Conservation (phyloP, 2,113 vertebrate species). For the Python bivittatus region DNA sequence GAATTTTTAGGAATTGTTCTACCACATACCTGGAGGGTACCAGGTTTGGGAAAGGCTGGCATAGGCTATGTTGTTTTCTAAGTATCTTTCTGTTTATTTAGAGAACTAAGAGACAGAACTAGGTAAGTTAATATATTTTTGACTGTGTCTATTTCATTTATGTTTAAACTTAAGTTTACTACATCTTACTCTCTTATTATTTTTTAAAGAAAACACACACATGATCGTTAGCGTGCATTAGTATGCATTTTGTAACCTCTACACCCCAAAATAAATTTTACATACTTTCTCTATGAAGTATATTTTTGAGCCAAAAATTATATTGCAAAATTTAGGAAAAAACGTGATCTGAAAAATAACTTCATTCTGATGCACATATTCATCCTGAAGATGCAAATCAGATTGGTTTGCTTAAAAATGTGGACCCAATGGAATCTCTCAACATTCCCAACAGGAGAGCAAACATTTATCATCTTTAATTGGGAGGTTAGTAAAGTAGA, state of each 20-base stretch:
- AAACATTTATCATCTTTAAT: conserved; percentile 10
- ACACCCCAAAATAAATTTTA: neutral
- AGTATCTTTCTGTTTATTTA: neutral
- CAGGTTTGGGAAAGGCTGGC: no score
- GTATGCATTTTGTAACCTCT: neutral
- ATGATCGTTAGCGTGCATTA: no score
- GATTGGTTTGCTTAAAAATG: neutral
- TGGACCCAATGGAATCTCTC: neutral
- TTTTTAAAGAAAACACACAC: no score
- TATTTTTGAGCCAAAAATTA: neutral
- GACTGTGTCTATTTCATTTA: neutral
- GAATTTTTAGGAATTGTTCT: no score
- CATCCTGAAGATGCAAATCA: neutral
- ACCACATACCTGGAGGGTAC: no score
- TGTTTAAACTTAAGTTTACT: neutral
- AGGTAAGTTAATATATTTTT: no score
- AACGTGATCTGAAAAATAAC: neutral
- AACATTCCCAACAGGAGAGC: neutral
- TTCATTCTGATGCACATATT: neutral
- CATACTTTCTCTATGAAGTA: neutral
- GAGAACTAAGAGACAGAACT: neutral
- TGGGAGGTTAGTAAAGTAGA: neutral
- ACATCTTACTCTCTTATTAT: no score
- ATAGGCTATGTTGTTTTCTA: neutral
- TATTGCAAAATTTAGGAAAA: neutral